These are phyloP conservation scores for Trematomus bernacchii DNA, from an alignment of 2,797 vertebrate species.

Conservation along the genomic window DNA sequence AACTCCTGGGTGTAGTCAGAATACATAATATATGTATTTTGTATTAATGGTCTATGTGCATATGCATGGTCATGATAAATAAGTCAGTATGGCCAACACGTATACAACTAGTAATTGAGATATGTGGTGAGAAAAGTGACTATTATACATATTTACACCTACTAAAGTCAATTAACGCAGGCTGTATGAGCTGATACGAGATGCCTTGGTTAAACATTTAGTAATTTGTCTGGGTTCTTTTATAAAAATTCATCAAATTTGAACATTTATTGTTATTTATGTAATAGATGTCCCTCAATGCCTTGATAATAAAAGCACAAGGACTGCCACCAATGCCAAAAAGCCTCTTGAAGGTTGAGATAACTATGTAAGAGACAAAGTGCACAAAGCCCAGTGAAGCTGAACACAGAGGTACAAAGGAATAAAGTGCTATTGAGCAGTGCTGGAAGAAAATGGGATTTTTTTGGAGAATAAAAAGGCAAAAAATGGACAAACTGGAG, in stretches of 20 bases:
- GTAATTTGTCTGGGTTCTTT: background rate
- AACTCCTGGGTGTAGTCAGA: background rate
- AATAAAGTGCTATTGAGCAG: conserved; percentile 3
- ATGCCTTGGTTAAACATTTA: background rate
- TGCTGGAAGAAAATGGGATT: background rate
- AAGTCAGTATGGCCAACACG: conserved; percentile 6
- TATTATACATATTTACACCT: conserved; percentile 1
- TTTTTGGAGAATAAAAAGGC: too few relatives aligned
- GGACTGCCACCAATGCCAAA: background rate
- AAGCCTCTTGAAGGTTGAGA: background rate
- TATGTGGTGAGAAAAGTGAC: background rate
- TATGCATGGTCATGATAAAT: background rate
- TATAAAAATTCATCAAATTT: background rate
- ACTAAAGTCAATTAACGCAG: background rate
- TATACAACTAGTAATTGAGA: background rate
- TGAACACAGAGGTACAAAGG: background rate
- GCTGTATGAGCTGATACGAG: background rate
- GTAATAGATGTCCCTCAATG: background rate
- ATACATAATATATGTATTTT: background rate
- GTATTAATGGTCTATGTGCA: too few relatives aligned
- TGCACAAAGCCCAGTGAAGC: conserved; percentile 12
- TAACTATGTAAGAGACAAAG: background rate
- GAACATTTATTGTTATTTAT: background rate
- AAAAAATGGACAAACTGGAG: background rate
- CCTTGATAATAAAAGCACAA: background rate